Evolutionary conservation across 2,797 vertebrate species (phyloP), one percentile per base, ranked within the genome.

Genomic region (Oreochromis grahami): DNA sequence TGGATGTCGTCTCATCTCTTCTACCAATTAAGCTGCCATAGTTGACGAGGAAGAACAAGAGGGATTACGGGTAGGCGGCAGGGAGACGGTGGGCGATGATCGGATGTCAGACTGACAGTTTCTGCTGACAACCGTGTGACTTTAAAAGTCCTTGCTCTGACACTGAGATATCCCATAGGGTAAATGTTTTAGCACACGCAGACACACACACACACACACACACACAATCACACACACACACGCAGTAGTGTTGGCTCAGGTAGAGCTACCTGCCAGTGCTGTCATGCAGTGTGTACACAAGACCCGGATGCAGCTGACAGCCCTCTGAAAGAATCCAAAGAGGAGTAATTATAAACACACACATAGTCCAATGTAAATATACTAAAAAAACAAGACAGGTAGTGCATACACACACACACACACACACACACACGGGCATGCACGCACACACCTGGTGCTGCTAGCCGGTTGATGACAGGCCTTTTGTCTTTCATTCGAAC

Each of bases 341-440:
- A 87, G 76, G 58, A 83, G 81, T 79, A 84, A 89, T 88, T 87
- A 90, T 88, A 85, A 81, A 89, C 79, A 86, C 80, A 87, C 78
- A 84, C 77, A 55, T 56, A 79, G 76, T 76, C 48, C 65, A 74
- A 51, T 79, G 83, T 60, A 70, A 82, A 74, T n/a, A 17, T 32
- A 41, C 72, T 10, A 7, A 36, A 36, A n/a, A 63, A 79, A 51
- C 74, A 76, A 63, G 53, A 52, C 77, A 50, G 60, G 21, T 36
- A 45, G 32, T 50, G 5, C 41, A 26, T 4, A 2, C 6, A 19
- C 15, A 60, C 15, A 58, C 55, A 80, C 76, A 2, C 6, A 19
- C 15, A 60, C 15, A 58, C 55, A 80, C 76, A 41, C 50, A 53
- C 60, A 68, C 72, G 74, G 34, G 12, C 63, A 10, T 1, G 5